Conservation (phyloP, 2,113 vertebrate species). For the Carollia perspicillata region DNA sequence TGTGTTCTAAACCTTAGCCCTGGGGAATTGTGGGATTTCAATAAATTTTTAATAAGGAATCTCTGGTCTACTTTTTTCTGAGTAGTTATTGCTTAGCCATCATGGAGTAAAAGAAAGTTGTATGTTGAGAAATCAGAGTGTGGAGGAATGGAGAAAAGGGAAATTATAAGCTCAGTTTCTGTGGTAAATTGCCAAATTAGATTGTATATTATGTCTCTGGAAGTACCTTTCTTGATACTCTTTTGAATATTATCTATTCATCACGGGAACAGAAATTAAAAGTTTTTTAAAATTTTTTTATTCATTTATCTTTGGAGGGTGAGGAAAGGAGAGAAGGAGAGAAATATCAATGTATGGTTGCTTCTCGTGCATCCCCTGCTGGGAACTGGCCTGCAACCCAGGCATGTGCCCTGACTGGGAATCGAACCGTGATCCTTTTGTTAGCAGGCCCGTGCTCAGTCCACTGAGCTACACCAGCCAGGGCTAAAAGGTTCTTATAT, state of each 20-base stretch:
- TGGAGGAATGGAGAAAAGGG: not conserved
- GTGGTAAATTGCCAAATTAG: not conserved
- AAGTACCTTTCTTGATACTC: not conserved
- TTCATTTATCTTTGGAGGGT: no score
- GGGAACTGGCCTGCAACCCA: no score
- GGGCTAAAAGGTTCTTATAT: not conserved
- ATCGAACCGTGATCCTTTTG: no score
- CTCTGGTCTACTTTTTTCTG: not conserved
- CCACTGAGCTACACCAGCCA: no score
- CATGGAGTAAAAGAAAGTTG: not conserved
- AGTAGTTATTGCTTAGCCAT: not conserved
- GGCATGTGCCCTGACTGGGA: no score
- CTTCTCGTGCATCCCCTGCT: no score
- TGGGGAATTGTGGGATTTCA: not conserved
- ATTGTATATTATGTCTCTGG: not conserved
- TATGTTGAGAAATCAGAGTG: not conserved
- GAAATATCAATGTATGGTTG: no score
- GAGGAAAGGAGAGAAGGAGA: no score
- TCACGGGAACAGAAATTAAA: not conserved
- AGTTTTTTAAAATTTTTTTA: no score
- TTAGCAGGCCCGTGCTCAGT: no score
- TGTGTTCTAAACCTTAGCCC: constrained; percentile 28
- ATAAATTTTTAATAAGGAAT: constrained; percentile 44
- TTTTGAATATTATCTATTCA: not conserved
- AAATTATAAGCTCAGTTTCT: not conserved